Evolutionary conservation across 2,888 invertebrate species (phyloP), one percentile per base, ranked within the genome.

Genomic region (Pristionchus maxplancki): DNA sequence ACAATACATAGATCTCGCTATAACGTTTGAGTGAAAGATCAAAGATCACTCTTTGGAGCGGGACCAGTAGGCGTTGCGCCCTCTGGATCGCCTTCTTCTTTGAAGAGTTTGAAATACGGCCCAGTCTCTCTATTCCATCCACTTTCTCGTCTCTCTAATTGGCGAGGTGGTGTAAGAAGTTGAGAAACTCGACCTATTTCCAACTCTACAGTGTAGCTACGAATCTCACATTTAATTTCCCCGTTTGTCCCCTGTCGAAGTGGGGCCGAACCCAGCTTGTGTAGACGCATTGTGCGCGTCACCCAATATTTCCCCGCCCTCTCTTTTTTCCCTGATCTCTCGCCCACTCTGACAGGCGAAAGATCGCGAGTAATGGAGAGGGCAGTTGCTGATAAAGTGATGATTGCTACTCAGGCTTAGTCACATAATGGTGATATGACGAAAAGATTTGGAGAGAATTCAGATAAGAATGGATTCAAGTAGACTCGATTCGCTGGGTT

Each of bases 281-380:
- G 78, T 48, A 78, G 78, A 78, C 78, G 78, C 78, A 28, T 78
- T 78, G 40, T 74, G 40, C n/a, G 71, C 71, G 71, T 74, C 71
- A 40, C 20, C 11, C 8, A 9, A 9, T 40, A 5, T 24, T 40
- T 40, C n/a, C 58, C 31, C 37, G 24, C 40, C 28, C 71, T 74
- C 71, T 74, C 71, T 11, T 9, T 74, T 74, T 40, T 20, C 20
- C 71, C 15, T 40, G 71, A 37, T 74, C 71, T 74, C 40, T 74
- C 71, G 40, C 40, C 24, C 20, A 8, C 71, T 74, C 71, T 74
- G 40, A 74, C 40, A 37, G 40, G 40, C 9, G 74, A 74, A 24
- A 40, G 40, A 74, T 2, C 40, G 17, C 9, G 74, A 9, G 74
- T 5, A 74, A 4, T 13, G 5, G 40, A 74, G 40, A 74, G 74